Percentiles rank a stretch among this genome's conserved stretches.
Evolutionary conservation across 2,888 invertebrate species (phyloP).

Genomic region (Saturnia japonica): DNA sequence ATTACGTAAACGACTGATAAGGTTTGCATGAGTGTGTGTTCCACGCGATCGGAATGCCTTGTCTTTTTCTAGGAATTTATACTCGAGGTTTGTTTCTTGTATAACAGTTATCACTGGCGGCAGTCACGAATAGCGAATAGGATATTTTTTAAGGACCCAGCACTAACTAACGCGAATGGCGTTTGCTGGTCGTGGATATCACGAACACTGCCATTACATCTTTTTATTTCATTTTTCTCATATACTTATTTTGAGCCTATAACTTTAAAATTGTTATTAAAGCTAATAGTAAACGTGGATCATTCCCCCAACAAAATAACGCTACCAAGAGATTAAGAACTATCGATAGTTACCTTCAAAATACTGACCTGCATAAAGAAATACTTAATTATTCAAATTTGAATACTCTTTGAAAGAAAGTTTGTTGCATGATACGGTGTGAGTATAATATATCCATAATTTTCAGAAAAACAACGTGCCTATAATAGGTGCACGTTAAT

Average conservation of each 20-base stretch:
- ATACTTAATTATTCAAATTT: background rate
- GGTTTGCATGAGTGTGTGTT: no score
- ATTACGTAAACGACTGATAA: no score
- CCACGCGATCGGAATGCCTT: no score
- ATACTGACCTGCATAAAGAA: background rate
- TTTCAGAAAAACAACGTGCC: slow-evolving; percentile 18
- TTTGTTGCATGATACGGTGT: background rate
- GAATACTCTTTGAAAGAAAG: background rate
- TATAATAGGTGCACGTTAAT: slow-evolving; percentile 24
- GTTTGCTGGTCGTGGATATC: no score
- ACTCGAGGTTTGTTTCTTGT: no score
- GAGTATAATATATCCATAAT: slow-evolving; percentile 1
- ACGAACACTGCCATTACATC: no score
- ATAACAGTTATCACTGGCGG: no score
- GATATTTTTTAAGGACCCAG: no score
- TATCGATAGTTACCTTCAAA: background rate
- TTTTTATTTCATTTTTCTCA: no score
- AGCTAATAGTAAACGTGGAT: background rate
- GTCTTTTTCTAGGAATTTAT: no score
- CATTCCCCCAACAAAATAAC: background rate
- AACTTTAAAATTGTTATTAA: background rate
- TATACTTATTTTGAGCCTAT: background rate
- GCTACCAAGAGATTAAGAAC: background rate
- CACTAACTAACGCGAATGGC: no score
- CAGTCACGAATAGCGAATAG: no score